Conservation (phyloP, 2,888 invertebrate genomes). For the Trimorus sp. region DNA sequence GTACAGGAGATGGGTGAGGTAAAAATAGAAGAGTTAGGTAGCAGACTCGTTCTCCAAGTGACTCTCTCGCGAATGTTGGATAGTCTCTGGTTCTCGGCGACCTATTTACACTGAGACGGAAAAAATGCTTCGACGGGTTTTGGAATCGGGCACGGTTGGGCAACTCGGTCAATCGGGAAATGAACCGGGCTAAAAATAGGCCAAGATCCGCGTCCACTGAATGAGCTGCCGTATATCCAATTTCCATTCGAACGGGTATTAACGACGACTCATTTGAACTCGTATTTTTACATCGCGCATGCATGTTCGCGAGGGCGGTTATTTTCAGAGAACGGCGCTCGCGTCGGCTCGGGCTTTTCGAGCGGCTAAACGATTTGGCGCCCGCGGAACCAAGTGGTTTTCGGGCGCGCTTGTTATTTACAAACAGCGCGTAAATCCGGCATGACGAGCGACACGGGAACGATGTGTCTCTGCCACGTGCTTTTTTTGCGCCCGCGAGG, state of each 20-base stretch:
- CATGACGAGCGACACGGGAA: conserved; percentile 16
- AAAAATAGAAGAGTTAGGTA: no score
- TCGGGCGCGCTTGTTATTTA: conserved; percentile 10
- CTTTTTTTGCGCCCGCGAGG: conserved; percentile 29
- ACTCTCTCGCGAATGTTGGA: no score
- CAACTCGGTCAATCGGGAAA: conserved; percentile 25
- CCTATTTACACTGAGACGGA: no score
- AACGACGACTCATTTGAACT: conserved; percentile 28
- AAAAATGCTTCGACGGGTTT: no score
- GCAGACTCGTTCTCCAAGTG: no score
- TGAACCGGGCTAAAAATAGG: conserved; percentile 22
- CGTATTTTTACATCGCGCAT: conserved; percentile 41
- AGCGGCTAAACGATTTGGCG: background rate
- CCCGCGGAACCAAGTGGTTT: conserved; percentile 3
- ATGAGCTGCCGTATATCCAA: conserved; percentile 34
- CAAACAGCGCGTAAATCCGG: conserved; percentile 28
- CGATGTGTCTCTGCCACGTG: conserved; percentile 36
- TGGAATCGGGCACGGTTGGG: background rate
- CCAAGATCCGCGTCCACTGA: conserved; percentile 19
- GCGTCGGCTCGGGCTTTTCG: no score
- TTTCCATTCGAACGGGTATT: conserved; percentile 33
- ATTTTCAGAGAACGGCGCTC: conserved; percentile 36
- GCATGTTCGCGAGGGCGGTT: conserved; percentile 25
- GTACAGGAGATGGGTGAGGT: no score
- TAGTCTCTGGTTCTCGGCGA: no score